Evolutionary conservation across 2,888 invertebrate genomes (phyloP), one percentile per base, ranked within the genome.

Genomic region (Euzetes globulus): DNA sequence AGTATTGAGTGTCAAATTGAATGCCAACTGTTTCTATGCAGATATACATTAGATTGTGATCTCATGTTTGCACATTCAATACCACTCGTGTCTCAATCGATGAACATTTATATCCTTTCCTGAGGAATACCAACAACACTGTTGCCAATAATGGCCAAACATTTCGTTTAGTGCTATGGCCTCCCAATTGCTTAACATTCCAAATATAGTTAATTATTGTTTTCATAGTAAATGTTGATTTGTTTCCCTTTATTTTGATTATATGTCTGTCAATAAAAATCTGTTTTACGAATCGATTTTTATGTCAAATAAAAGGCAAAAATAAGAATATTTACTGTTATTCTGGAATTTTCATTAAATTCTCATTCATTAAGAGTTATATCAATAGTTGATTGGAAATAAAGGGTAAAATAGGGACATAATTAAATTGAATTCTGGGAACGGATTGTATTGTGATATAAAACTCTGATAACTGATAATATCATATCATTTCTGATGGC

Each of bases 391-490:
- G 33, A 6, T 33, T 47, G 50, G 19, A n/a, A 50, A 50, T 13
- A 5, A 50, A 11, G 19, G 2, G n/a, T 19, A 50, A 55, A 22
- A 15, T 58, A 17, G 29, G 9, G 17, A 3, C 50, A 19, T n/a
- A 50, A 50, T 50, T 50, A 3, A 19, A 50, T 17, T 50, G 7
- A 55, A 25, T 55, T 52, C 13, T 33, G 15, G n/a, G 60, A n/a
- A 58, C 27, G 19, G 7, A 37, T 19, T 65, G 63, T 11, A 29
- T 37, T 65, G 25, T 70, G 47, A 70, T 70, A 70, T 70, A 1
- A 70, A 25, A 3, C 25, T 65, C 15, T 70, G 70, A 70, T 70
- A 27, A 47, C 47, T 15, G 17, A 70, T 70, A 70, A 70, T 70
- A 70, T 70, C 47, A 17, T 47, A 47, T 70, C 25, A 33, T 19